A percentile compares a stretch with the other conserved stretches of the same genome.
These are phyloP conservation scores for Yponomeuta evonymella DNA, from an alignment of 2,888 invertebrate genomes.

Conservation along the genomic window DNA sequence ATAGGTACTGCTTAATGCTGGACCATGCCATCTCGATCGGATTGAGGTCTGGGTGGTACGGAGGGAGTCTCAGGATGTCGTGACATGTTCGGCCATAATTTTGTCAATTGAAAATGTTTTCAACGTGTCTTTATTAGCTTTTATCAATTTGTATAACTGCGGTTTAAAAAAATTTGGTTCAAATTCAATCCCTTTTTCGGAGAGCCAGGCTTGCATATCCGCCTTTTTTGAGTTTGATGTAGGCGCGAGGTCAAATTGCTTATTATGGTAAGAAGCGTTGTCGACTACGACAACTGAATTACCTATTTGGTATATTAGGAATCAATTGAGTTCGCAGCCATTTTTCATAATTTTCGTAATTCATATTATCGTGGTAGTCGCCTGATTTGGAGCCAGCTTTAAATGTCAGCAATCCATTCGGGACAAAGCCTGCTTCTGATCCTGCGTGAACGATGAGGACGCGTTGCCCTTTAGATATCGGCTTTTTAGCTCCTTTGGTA, in stretches of 20 bases:
- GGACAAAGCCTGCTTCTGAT: conserved; percentile 21
- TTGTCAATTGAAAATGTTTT: conserved; percentile 14
- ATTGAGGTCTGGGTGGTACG: conserved; percentile 17
- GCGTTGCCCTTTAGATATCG: conserved; percentile 28
- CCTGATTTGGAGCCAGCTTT: conserved; percentile 27
- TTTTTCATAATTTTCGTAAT: conserved; percentile 29
- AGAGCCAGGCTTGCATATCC: conserved; percentile 15
- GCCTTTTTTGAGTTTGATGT: conserved; percentile 15
- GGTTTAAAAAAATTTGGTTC: conserved; percentile 9
- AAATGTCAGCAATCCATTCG: conserved; percentile 24
- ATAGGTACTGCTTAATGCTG: background rate
- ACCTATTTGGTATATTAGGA: conserved; percentile 15
- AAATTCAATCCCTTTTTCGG: conserved; percentile 9
- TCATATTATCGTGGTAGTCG: conserved; percentile 36
- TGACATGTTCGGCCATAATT: conserved; percentile 13
- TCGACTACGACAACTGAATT: background rate
- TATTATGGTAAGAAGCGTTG: conserved; percentile 23
- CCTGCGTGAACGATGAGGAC: conserved; percentile 24
- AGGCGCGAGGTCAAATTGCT: background rate
- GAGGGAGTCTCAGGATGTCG: conserved; percentile 12
- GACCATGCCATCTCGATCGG: conserved; percentile 15
- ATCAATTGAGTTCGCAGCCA: conserved; percentile 28
- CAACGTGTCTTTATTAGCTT: background rate
- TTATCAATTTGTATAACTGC: conserved; percentile 16
- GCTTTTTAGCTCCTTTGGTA: conserved; percentile 22